A percentile compares a stretch with the other conserved stretches of the same genome.
These are phyloP conservation scores for Cavia porcellus DNA, from an alignment of 2,113 vertebrate species.

Conservation along the genomic window DNA sequence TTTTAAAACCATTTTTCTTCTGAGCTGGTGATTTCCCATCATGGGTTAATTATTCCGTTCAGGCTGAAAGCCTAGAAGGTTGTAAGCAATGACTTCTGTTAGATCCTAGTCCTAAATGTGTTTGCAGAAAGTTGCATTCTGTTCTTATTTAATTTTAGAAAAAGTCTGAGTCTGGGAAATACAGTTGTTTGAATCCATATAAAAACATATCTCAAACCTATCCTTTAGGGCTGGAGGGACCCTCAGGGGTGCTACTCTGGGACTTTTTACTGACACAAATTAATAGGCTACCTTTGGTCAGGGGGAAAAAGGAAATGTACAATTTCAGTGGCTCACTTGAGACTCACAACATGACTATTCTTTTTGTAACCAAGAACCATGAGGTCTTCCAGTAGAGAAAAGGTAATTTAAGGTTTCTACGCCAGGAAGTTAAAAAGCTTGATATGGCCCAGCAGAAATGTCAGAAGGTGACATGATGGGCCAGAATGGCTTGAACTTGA, in stretches of 20 bases:
- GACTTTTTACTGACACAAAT: conserved; percentile 29
- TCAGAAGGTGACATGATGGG: accelerated
- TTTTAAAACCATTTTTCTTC: conserved; percentile 65
- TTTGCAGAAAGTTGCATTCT: neutral
- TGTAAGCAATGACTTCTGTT: conserved; percentile 36
- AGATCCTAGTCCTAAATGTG: neutral
- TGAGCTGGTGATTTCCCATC: conserved; percentile 27
- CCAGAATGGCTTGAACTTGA: neutral
- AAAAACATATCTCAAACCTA: neutral
- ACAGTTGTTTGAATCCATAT: neutral
- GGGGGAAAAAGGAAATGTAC: conserved; percentile 54
- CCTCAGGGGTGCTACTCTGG: neutral
- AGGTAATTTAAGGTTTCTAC: neutral
- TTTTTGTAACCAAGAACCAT: neutral
- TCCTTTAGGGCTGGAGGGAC: neutral
- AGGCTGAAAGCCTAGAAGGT: neutral
- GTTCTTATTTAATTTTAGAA: conserved; percentile 26
- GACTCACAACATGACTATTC: neutral
- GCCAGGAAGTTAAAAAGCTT: neutral
- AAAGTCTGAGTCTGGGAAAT: conserved; percentile 32
- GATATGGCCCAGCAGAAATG: neutral
- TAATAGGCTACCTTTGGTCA: conserved; percentile 48
- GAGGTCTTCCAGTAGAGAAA: neutral
- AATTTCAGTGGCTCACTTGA: neutral
- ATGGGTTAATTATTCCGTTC: conserved; percentile 47